These are phyloP conservation scores for Dryocosmus kuriphilus DNA, from an alignment of 2,888 invertebrate genomes.

Conservation along the genomic window DNA sequence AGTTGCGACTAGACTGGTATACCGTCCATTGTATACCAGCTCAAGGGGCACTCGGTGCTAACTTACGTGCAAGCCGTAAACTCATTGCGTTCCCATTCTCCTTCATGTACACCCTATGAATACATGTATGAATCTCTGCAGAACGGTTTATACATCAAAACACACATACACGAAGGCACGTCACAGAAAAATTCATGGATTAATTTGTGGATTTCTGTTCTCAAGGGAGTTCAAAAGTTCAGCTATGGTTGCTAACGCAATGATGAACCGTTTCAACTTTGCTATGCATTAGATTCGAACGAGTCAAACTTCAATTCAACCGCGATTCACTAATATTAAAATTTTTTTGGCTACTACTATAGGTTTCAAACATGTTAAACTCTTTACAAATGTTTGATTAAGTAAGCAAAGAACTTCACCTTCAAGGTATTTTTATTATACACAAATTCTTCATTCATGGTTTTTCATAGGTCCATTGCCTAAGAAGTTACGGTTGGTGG, in stretches of 20 bases:
- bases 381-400: too few species aligned
- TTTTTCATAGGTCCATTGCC: too few species aligned
- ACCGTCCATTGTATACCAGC: slow-evolving; percentile 53
- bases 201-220: slow-evolving; percentile 55
- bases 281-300: background rate
- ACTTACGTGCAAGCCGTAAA: slow-evolving; percentile 46
- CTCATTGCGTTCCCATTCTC: slow-evolving; percentile 5
- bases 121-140: background rate
- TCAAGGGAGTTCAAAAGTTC: slow-evolving; percentile 56
- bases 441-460: too few species aligned
- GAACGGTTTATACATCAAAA: background rate
- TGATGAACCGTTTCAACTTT: slow-evolving; percentile 16
- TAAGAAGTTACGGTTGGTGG: too few species aligned
- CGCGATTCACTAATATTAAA: too few species aligned
- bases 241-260: background rate
- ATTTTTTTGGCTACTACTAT: too few species aligned
- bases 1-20: slow-evolving; percentile 40
- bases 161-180: slow-evolving; percentile 14
- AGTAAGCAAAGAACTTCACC: too few species aligned
- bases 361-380: too few species aligned
- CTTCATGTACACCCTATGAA: slow-evolving; percentile 15
- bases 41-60: slow-evolving; percentile 44
- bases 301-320: background rate
- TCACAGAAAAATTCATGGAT: slow-evolving; percentile 55
- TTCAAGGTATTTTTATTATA: too few species aligned